phyloP scores from a whole-genome alignment of 2,113 vertebrate species.

The Hucho hucho region DNA sequence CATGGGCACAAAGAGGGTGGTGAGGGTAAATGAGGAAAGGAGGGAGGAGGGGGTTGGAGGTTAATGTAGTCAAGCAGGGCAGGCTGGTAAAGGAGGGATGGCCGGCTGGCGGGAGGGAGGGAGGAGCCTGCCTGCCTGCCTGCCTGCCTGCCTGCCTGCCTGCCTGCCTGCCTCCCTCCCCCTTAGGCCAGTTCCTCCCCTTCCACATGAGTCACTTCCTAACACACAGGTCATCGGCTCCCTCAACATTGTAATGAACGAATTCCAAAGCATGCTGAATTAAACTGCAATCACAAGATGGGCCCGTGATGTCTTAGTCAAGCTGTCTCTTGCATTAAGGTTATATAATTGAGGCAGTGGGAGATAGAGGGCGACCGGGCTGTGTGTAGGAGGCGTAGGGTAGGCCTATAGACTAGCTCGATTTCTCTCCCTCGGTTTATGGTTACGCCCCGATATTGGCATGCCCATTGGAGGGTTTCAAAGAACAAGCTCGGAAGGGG shows the following conservation, averaged over 20 bases:
- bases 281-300: constrained; percentile 51
- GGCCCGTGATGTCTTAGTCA: constrained; percentile 52
- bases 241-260: constrained; percentile 54
- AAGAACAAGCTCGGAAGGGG: not conserved
- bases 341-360: constrained; percentile 60
- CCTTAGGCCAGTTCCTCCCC: constrained; percentile 30
- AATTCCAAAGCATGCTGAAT: constrained; percentile 33
- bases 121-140: not conserved
- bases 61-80: not conserved
- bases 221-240: constrained; percentile 55
- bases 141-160: constrained; percentile 1
- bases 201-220: constrained; percentile 51
- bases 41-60: no score
- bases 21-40: not conserved
- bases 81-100: not conserved
- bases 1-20: constrained; percentile 4
- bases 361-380: constrained; percentile 34
- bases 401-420: constrained; percentile 18
- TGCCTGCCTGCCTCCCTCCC: constrained; percentile 2
- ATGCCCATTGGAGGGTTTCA: not conserved
- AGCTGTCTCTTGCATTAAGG: constrained; percentile 64
- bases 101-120: not conserved
- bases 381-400: constrained; percentile 22
- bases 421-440: not conserved
- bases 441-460: not conserved